Evolutionary conservation across 2,888 invertebrate genomes (phyloP).

Genomic region (Hypomecis atomaria): DNA sequence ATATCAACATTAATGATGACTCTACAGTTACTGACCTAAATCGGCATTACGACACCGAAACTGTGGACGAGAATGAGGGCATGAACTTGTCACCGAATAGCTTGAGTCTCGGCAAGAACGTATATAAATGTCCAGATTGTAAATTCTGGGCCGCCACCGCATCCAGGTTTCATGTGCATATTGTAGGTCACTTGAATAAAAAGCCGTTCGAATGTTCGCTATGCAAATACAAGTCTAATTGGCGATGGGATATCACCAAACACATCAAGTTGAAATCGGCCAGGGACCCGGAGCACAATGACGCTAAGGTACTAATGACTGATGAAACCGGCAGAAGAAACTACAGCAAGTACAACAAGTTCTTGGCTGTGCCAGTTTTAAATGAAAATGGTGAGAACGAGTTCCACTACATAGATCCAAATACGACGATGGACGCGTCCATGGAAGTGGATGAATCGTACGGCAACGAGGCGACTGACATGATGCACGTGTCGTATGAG

Average conservation of each 20-base stretch:
- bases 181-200: slow-evolving; percentile 95
- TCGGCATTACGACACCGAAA: slow-evolving; percentile 69
- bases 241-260: slow-evolving; percentile 98
- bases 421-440: slow-evolving; percentile 69
- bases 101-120: slow-evolving; percentile 87
- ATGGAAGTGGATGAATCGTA: slow-evolving; percentile 76
- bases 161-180: slow-evolving; percentile 96
- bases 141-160: slow-evolving; percentile 97
- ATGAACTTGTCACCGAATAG: slow-evolving; percentile 84
- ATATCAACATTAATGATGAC: slow-evolving; percentile 77
- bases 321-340: slow-evolving; percentile 96
- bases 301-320: slow-evolving; percentile 94
- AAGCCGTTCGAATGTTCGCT: slow-evolving; percentile 98
- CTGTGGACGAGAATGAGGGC: slow-evolving; percentile 80
- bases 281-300: slow-evolving; percentile 92
- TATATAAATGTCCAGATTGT: slow-evolving; percentile 96
- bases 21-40: slow-evolving; percentile 70
- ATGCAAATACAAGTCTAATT: slow-evolving; percentile 97
- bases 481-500: slow-evolving; percentile 73
- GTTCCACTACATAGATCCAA: slow-evolving; percentile 75
- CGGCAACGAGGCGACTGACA: slow-evolving; percentile 72
- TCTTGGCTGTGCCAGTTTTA: slow-evolving; percentile 87
- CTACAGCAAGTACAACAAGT: slow-evolving; percentile 96
- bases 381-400: slow-evolving; percentile 83
- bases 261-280: slow-evolving; percentile 96